Base-by-base conservation (phyloP, 2,113 vertebrate genomes). In the Ophiodon elongatus region DNA sequence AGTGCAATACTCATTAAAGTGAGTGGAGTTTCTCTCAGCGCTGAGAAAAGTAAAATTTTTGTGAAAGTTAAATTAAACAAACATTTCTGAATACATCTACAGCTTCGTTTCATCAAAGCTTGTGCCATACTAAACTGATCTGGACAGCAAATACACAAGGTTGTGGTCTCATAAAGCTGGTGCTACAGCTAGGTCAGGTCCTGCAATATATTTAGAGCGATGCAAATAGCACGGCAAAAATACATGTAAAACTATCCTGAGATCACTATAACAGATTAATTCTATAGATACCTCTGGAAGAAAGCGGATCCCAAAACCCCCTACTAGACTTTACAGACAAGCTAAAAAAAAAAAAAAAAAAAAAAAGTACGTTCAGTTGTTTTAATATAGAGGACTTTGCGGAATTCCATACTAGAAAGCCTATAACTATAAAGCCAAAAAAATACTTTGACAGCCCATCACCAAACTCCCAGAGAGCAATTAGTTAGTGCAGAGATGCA, bases 181-280 rank as follows among this genome's bases (percentile, higher is more conserved):
- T 23, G 56, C 43, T 15, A n/a, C 37, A 41, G 63, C 52, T 15
- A 25, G 73, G 45, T 56, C 64, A 77, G 82, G 68, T 77, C 72
- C 80, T 60, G 59, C 2, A 63, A 78, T 91, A 94, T 93, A 92
- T 93, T 93, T 94, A 94, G 93, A 89, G 19, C 67, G 91, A 88
- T 94, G 90, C 59, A 93, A 94, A 94, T 94, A 94, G 93, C 84
- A 2, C 85, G 63, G 83, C 67, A 90, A 76, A 77, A 86, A 69
- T 41, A 76, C 80, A 43, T 88, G 91, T 90, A 93, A 93, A 92
- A 86, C 78, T 92, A 93, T 77, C 89, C 92, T 33, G 76, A 72
- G 86, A 84, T 83, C 86, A 60, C 37, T 23, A 5, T 87, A 79
- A 83, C 79, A 69, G 68, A 83, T 73, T 84, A 52, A 80, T 64